Conservation (phyloP, 2,113 vertebrate genomes). For the Brachyhypopomus occidentalis region DNA sequence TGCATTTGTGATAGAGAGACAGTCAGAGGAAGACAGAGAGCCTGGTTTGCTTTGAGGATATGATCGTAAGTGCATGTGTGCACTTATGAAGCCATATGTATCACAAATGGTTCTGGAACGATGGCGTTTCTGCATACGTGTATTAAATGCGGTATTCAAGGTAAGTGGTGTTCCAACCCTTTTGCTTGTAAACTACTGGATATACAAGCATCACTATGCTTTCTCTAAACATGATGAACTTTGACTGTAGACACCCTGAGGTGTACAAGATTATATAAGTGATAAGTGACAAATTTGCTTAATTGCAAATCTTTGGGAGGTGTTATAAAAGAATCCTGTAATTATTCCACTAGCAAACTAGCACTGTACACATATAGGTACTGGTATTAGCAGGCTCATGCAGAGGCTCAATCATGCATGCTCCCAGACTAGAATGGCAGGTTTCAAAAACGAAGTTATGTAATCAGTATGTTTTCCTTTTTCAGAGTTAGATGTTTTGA, state of each 20-base stretch:
- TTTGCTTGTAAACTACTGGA: not conserved
- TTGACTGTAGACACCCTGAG: not conserved
- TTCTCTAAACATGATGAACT: not conserved
- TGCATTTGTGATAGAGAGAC: slow-evolving; percentile 40
- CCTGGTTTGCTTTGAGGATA: too few species aligned
- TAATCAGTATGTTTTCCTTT: too few species aligned
- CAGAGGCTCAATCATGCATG: too few species aligned
- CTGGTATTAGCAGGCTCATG: too few species aligned
- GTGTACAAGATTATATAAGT: not conserved
- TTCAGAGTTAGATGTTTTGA: too few species aligned
- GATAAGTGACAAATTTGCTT: not conserved
- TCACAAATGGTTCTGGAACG: not conserved
- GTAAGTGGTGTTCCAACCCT: not conserved
- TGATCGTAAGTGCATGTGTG: too few species aligned
- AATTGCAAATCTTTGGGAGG: not conserved
- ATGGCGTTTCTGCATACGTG: not conserved
- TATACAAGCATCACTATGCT: not conserved
- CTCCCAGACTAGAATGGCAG: too few species aligned
- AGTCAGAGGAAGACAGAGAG: not conserved
- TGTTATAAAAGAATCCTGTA: not conserved
- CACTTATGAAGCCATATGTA: too few species aligned
- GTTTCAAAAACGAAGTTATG: too few species aligned
- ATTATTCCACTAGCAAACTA: not conserved
- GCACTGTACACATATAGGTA: not conserved
- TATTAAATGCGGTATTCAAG: not conserved